Percentiles rank a stretch among this genome's conserved stretches.
These are phyloP conservation scores for Enteromius fasciolatus DNA, from an alignment of 2,797 vertebrate genomes.

Conservation along the genomic window DNA sequence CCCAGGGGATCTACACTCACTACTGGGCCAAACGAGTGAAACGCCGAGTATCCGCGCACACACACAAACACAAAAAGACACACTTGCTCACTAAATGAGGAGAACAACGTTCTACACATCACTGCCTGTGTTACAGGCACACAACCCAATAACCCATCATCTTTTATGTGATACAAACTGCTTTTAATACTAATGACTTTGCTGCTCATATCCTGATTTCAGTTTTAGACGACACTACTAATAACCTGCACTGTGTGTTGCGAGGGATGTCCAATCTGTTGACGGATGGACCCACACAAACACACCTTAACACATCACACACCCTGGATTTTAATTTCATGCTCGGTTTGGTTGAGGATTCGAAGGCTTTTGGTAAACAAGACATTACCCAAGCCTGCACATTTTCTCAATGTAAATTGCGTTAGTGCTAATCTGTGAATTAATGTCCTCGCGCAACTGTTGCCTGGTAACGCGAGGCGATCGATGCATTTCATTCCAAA, in stretches of 20 bases:
- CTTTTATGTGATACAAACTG: conserved; percentile 73
- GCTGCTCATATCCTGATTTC: conserved; percentile 47
- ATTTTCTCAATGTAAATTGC: conserved; percentile 30
- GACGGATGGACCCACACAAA: conserved; percentile 50
- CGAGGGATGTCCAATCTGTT: conserved; percentile 56
- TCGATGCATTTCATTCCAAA: conserved; percentile 77
- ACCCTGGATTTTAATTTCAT: conserved; percentile 28
- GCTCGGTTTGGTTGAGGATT: conserved; percentile 30
- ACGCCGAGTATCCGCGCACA: conserved; percentile 60
- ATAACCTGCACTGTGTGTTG: conserved; percentile 57
- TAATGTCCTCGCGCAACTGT: conserved; percentile 29
- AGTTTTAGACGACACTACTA: conserved; percentile 53
- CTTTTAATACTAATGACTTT: conserved; percentile 66
- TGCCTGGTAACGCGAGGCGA: conserved; percentile 53
- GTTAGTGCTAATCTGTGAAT: conserved; percentile 31
- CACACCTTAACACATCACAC: conserved; percentile 42
- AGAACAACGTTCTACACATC: conserved; percentile 66
- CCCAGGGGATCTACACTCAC: conserved; percentile 63
- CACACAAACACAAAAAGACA: conserved; percentile 56
- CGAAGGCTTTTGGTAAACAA: conserved; percentile 25
- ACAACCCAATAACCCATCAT: conserved; percentile 61
- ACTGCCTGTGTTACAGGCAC: conserved; percentile 73
- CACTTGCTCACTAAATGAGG: conserved; percentile 48
- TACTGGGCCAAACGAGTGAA: conserved; percentile 65
- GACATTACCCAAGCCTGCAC: conserved; percentile 2